Conservation (phyloP, 1,140 invertebrate species). For the Habropoda laboriosa region DNA sequence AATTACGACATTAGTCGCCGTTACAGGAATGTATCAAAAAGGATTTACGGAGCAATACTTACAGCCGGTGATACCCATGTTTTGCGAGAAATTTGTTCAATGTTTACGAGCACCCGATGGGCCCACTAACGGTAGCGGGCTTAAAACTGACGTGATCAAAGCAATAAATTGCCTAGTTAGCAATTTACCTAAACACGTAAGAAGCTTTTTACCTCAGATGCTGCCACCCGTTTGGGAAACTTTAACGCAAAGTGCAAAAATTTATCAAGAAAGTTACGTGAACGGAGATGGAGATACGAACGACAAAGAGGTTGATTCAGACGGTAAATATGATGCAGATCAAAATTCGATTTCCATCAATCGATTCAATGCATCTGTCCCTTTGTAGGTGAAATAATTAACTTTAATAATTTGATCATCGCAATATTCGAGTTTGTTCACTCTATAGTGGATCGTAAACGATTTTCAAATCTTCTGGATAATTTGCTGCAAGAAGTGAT, state of each 20-base stretch:
- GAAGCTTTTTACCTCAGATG: conserved; percentile 85
- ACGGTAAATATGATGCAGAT: conserved; percentile 76
- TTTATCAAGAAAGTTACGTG: conserved; percentile 85
- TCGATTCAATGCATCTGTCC: conserved; percentile 27
- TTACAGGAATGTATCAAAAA: conserved; percentile 84
- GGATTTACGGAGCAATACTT: conserved; percentile 84
- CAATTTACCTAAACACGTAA: conserved; percentile 86
- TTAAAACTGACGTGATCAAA: conserved; percentile 89
- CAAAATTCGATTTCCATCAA: background rate
- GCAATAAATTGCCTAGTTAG: conserved; percentile 86
- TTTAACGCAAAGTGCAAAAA: conserved; percentile 86
- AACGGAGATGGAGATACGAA: conserved; percentile 83
- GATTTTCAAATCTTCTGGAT: conserved; percentile 85
- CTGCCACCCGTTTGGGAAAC: conserved; percentile 88
- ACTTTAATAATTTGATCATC: conserved; percentile 89
- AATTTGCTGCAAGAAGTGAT: conserved; percentile 87
- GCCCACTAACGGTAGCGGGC: conserved; percentile 84
- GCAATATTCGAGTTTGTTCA: conserved; percentile 90
- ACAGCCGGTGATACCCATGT: conserved; percentile 87
- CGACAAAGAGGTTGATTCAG: conserved; percentile 81
- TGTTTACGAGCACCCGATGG: conserved; percentile 85
- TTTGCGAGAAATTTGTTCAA: conserved; percentile 87
- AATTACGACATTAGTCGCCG: conserved; percentile 83
- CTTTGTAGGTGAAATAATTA: conserved; percentile 86
- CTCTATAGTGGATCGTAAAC: conserved; percentile 85